These are phyloP conservation scores for Potamilus streckersoni DNA, from an alignment of 1,140 invertebrate species.

Conservation along the genomic window DNA sequence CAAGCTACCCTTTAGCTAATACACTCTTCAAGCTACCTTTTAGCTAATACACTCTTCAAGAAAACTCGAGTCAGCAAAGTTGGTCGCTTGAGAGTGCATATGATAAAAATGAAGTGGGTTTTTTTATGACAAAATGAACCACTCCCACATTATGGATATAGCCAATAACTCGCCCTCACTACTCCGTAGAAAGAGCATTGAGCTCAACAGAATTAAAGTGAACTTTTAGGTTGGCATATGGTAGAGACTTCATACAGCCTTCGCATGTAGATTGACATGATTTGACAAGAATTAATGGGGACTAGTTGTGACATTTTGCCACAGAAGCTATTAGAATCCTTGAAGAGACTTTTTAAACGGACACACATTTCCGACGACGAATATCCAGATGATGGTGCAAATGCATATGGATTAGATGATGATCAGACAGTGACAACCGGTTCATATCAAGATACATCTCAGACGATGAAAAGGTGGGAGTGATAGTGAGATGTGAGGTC, in stretches of 20 bases:
- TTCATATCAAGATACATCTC: too few species aligned
- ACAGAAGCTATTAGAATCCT: too few species aligned
- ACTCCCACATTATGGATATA: constrained; percentile 1
- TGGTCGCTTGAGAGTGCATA: constrained; percentile 7
- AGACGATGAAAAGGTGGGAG: too few species aligned
- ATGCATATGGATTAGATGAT: too few species aligned
- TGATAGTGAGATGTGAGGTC: too few species aligned
- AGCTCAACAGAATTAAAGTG: constrained; percentile 2
- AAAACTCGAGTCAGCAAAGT: not conserved
- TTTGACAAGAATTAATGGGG: not conserved
- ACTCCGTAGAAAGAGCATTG: not conserved
- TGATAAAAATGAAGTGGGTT: constrained; percentile 3
- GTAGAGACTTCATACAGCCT: not conserved
- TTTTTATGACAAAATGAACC: not conserved
- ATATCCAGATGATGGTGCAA: too few species aligned
- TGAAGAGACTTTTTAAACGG: too few species aligned
- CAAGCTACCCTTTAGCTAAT: too few species aligned
- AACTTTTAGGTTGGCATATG: constrained; percentile 6
- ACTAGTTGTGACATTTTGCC: too few species aligned
- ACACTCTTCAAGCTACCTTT: too few species aligned
- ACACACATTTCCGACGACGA: too few species aligned
- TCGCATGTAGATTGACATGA: not conserved
- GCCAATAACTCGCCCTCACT: not conserved
- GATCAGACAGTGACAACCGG: too few species aligned
- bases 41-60: not conserved